Conservation (phyloP, 2,113 vertebrate species). For the Megalops atlanticus region DNA sequence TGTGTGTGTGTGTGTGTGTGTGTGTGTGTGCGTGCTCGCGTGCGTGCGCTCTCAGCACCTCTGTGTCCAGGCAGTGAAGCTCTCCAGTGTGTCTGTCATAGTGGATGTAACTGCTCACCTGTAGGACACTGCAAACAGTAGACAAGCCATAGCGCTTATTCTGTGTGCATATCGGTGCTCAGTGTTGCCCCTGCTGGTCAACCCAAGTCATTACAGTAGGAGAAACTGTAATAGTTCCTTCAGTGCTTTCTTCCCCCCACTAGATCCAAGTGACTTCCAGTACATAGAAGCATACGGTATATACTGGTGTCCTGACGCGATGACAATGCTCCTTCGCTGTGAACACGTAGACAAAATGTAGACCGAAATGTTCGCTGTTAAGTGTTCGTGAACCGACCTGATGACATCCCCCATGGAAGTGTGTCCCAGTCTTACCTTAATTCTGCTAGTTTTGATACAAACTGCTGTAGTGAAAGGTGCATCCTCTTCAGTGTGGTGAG, state of each 20-base stretch:
- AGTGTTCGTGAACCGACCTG: conserved; percentile 1
- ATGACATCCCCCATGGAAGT: not conserved
- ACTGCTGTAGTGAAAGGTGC: not conserved
- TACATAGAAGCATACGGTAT: not conserved
- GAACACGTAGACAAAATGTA: not conserved
- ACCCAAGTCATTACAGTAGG: not conserved
- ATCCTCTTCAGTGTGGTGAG: not conserved
- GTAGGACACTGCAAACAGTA: not conserved
- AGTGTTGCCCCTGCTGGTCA: conserved; percentile 2
- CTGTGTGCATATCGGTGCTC: not conserved
- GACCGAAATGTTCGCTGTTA: not conserved
- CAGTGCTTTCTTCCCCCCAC: not conserved
- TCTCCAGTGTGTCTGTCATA: not conserved
- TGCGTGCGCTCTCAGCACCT: not conserved
- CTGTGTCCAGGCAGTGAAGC: not conserved
- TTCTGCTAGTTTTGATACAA: not conserved
- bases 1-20: conserved; percentile 12
- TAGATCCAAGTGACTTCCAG: not conserved
- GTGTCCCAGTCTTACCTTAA: not conserved
- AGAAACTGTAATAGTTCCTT: not conserved
- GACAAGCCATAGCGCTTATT: not conserved
- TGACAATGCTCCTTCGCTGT: conserved; percentile 8
- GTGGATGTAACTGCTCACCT: not conserved
- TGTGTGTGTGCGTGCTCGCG: conserved; percentile 5
- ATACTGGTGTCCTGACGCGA: not conserved